Evolutionary conservation across 2,113 vertebrate species (phyloP).

Genomic region (Gymnorhina tibicen): DNA sequence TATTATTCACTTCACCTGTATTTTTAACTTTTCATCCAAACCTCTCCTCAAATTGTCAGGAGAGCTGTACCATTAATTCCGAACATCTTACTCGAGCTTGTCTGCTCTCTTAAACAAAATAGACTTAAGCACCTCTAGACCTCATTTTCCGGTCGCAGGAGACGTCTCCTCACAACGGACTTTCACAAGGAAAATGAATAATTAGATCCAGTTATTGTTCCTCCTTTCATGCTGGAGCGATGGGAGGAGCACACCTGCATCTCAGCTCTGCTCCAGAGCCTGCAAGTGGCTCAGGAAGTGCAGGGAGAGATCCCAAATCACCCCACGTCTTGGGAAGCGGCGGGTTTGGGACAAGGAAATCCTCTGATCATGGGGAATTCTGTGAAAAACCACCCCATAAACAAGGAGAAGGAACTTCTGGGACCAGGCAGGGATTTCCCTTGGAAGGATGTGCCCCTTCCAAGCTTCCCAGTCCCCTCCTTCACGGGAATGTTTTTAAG

Average conservation of each 20-base stretch:
- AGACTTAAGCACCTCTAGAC: conserved; percentile 14
- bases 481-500: neutral
- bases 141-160: neutral
- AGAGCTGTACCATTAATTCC: conserved; percentile 54
- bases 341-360: rapidly evolving
- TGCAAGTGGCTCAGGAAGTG: neutral
- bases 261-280: neutral
- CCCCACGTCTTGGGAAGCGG: rapidly evolving
- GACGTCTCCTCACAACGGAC: neutral
- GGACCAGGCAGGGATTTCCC: neutral
- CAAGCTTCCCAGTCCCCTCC: neutral
- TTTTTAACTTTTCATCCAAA: conserved; percentile 48
- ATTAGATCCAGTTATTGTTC: conserved; percentile 15
- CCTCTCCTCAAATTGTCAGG: conserved; percentile 41
- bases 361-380: rapidly evolving
- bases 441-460: neutral
- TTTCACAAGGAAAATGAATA: neutral
- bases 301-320: neutral
- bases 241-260: neutral
- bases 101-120: conserved; percentile 47
- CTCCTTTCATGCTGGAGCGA: neutral
- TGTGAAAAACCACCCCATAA: rapidly evolving
- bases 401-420: neutral
- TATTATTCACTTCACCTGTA: conserved; percentile 37
- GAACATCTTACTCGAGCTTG: conserved; percentile 27